Conservation (phyloP, 1,140 invertebrate genomes). For the Metopolophium dirhodum region DNA sequence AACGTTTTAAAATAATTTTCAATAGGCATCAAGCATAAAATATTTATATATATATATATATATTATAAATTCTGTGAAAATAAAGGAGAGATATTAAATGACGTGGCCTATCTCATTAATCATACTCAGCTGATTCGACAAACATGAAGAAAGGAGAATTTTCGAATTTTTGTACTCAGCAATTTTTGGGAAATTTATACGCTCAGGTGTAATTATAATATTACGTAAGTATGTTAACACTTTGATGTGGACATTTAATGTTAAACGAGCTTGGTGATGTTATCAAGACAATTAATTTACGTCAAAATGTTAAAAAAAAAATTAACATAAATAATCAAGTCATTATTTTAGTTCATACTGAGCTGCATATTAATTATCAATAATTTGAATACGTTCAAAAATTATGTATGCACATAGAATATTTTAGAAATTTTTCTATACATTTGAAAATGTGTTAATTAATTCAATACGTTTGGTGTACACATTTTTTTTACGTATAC, state of each 20-base stretch:
- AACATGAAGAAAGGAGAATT: neutral
- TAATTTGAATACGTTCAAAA: too few relatives aligned
- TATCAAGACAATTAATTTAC: neutral
- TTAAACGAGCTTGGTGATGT: neutral
- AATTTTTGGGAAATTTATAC: neutral
- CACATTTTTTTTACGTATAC: too few relatives aligned
- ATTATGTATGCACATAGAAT: too few relatives aligned
- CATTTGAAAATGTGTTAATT: too few relatives aligned
- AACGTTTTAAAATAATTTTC: conserved; percentile 51
- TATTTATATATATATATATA: neutral
- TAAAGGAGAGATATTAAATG: neutral
- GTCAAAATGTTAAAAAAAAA: neutral
- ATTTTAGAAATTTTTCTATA: too few relatives aligned
- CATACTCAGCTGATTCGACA: neutral
- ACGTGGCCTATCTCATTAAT: neutral
- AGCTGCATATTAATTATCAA: too few relatives aligned
- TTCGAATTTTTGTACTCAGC: neutral
- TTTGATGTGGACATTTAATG: neutral
- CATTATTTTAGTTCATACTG: too few relatives aligned
- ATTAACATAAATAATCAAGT: neutral
- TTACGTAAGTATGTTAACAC: neutral
- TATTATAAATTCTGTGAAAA: neutral
- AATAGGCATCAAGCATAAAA: conserved; percentile 1
- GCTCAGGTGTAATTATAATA: too few relatives aligned
- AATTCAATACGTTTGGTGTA: too few relatives aligned